Evolutionary conservation across 2,113 vertebrate genomes (phyloP).

Genomic region (Phalacrocorax aristotelis): DNA sequence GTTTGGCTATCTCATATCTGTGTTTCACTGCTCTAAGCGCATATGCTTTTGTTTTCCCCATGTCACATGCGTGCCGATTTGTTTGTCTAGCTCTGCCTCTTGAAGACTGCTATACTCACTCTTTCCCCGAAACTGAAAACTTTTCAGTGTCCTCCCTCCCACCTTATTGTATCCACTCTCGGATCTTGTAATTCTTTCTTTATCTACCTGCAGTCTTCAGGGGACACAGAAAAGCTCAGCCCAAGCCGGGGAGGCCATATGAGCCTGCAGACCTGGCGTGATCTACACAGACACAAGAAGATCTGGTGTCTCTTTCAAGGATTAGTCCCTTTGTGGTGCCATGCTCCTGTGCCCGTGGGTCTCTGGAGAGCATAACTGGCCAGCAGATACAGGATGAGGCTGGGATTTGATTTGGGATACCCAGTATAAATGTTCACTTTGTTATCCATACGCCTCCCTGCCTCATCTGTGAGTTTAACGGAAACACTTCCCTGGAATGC

Average conservation of each 20-base stretch:
- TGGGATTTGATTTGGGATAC: neutral
- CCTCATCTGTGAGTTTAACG: neutral
- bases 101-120: neutral
- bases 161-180: neutral
- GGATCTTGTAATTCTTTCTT: neutral
- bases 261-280: neutral
- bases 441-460: neutral
- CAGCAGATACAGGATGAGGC: neutral
- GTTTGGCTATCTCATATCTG: neutral
- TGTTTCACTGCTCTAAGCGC: neutral
- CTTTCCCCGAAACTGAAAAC: neutral
- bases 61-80: neutral
- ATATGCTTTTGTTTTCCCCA: neutral
- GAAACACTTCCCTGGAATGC: neutral
- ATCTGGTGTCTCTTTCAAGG: neutral
- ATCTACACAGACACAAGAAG: neutral
- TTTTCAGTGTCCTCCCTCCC: neutral
- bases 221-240: neutral
- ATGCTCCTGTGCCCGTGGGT: neutral
- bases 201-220: neutral
- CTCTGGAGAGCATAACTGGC: neutral
- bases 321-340: neutral
- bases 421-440: neutral
- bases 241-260: neutral
- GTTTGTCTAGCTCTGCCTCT: neutral